Evolutionary conservation across 2,113 vertebrate genomes (phyloP).

Genomic region (Lynx canadensis): DNA sequence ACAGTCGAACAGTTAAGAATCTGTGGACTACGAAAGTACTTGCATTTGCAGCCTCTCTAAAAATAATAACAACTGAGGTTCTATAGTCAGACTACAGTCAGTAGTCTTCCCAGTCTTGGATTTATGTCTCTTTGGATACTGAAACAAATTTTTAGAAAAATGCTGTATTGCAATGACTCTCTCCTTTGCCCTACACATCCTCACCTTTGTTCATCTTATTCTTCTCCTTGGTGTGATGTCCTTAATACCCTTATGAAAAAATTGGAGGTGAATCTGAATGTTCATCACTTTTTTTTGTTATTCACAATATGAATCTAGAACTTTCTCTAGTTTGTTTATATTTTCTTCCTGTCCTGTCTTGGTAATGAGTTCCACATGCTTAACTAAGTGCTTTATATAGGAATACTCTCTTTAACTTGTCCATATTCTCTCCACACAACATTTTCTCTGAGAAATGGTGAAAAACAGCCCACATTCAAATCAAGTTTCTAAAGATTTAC

Average conservation of each 20-base stretch:
- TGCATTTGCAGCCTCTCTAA: neutral
- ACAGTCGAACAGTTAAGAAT: neutral
- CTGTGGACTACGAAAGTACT: neutral
- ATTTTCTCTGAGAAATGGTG: neutral
- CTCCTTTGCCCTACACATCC: neutral
- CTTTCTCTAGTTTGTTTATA: neutral
- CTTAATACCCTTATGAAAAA: neutral
- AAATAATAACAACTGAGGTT: neutral
- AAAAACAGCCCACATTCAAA: slow-evolving; percentile 23
- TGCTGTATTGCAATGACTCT: rapidly evolving
- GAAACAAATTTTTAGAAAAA: neutral
- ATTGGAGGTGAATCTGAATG: neutral
- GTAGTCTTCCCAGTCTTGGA: neutral
- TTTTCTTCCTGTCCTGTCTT: neutral
- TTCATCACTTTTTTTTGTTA: neutral
- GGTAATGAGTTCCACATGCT: neutral
- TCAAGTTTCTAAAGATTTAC: neutral
- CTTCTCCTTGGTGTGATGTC: neutral
- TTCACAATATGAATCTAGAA: neutral
- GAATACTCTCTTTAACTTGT: neutral
- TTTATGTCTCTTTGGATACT: neutral
- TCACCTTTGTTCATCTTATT: neutral
- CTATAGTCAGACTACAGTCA: neutral
- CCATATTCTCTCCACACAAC: neutral
- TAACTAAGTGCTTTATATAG: neutral